These are phyloP conservation scores for Pantherophis guttatus DNA, from an alignment of 2,113 vertebrate genomes.

Conservation along the genomic window DNA sequence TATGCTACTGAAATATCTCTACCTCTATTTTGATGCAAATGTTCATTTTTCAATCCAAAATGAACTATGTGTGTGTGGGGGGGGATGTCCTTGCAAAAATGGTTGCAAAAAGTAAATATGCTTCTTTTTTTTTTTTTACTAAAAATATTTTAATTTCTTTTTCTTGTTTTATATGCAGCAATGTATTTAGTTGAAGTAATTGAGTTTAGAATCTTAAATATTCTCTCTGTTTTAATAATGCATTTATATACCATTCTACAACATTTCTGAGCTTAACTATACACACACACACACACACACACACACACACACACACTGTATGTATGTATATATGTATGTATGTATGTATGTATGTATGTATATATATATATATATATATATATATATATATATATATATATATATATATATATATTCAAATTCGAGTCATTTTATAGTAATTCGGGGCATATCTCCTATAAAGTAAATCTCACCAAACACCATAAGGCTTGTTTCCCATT, in stretches of 20 bases:
- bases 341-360: background rate
- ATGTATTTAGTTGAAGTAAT: constrained; percentile 23
- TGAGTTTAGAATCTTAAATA: constrained; percentile 5
- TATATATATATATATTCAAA: constrained; percentile 24
- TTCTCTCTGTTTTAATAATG: constrained; percentile 14
- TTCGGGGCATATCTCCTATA: background rate
- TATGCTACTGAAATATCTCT: constrained; percentile 76
- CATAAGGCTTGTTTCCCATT: background rate
- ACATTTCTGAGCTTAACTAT: background rate
- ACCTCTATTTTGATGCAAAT: constrained; percentile 79
- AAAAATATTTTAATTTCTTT: background rate
- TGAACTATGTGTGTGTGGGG: background rate
- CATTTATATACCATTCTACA: background rate
- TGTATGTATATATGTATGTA: too few species aligned
- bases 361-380: too few species aligned
- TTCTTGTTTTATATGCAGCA: constrained; percentile 38
- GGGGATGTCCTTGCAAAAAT: constrained; percentile 45
- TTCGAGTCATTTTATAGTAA: background rate
- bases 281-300: too few species aligned
- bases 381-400: too few species aligned
- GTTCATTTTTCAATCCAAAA: constrained; percentile 65
- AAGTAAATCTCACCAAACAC: background rate
- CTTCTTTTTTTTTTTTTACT: constrained; percentile 30
- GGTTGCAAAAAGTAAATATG: constrained; percentile 61
- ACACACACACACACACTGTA: too few species aligned